Evolutionary conservation across 1,140 invertebrate genomes (phyloP), one percentile per base, ranked within the genome.

Genomic region (Ceratosolen fusciceps): DNA sequence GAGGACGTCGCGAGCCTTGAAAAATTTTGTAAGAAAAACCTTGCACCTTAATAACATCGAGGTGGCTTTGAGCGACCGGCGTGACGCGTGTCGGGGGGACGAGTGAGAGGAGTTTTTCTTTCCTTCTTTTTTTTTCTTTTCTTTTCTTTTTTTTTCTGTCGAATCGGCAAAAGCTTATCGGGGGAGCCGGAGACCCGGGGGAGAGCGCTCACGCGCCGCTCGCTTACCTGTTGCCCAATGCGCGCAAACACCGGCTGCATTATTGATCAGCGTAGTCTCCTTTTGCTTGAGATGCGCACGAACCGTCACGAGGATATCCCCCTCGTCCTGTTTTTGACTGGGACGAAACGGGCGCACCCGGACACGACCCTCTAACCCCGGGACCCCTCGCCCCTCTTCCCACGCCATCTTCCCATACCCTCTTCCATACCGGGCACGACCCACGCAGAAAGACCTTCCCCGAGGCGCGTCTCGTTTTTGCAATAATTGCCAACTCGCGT

Each of bases 171-270:
- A 82, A 83, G 77, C 79, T 43, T 83, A 81, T 82, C 81, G 81
- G n/a, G n/a, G n/a, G n/a, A n/a, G n/a, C n/a, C n/a, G n/a, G n/a
- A n/a, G n/a, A n/a, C n/a, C n/a, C n/a, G n/a, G n/a, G n/a, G n/a
- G n/a, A n/a, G n/a, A n/a, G n/a, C 52, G 49, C 49, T 16, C 49
- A 52, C 31, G 47, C 62, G 70, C 47, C 43, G 52, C 34, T 62
- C 49, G 60, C 58, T 68, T 37, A 43, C 58, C 71, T 82, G 83
- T 86, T 85, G 83, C 84, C 83, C 84, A 85, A 85, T 72, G 81
- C 77, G 77, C 80, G 77, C 79, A 81, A 82, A 85, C 83, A 83
- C 82, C 80, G 75, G 83, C 74, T 86, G 85, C 84, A 86, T 86
- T 86, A 84, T 85, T 85, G 84, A 86, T 86, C 74, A 83, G 77